Evolutionary conservation across 2,113 vertebrate species (phyloP).

Genomic region (Sminthopsis crassicaudata): DNA sequence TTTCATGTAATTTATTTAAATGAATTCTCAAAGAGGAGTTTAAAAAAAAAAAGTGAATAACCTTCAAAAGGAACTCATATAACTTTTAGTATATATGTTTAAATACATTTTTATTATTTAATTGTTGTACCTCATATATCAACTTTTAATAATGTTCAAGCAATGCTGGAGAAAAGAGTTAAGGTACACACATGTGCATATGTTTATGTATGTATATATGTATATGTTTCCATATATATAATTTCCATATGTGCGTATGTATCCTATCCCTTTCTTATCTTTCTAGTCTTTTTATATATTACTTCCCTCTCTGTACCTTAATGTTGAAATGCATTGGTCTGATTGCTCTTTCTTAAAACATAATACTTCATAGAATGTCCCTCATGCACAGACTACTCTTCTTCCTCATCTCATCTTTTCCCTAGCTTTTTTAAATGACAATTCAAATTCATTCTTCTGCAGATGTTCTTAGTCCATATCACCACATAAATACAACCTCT

Average conservation of each 20-base stretch:
- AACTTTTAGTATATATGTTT: neutral
- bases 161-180: neutral
- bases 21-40: neutral
- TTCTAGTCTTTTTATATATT: neutral
- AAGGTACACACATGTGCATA: neutral
- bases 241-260: no score
- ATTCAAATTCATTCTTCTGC: neutral
- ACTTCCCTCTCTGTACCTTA: neutral
- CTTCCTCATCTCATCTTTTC: neutral
- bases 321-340: neutral
- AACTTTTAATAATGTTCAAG: neutral
- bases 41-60: neutral
- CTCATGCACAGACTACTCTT: neutral
- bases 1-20: neutral
- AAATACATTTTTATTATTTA: neutral
- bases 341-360: neutral
- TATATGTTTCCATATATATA: no score
- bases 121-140: neutral
- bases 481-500: neutral
- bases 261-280: neutral
- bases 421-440: neutral
- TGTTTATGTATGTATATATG: no score
- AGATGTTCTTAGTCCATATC: neutral
- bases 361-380: neutral
- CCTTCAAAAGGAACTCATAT: neutral